Conservation (phyloP, 2,888 invertebrate species). For the Spodoptera picta region DNA sequence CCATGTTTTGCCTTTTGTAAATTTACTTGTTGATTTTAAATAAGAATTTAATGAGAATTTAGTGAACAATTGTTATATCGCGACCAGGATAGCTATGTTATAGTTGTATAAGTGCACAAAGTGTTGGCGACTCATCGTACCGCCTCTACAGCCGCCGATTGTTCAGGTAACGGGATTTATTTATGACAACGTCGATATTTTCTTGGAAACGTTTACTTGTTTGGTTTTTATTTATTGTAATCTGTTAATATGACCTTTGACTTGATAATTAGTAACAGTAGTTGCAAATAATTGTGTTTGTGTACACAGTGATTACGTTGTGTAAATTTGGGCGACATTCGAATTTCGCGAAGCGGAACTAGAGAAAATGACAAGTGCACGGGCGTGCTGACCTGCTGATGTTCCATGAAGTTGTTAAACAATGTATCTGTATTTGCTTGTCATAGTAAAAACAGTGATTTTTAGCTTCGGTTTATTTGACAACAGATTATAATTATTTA, state of each 20-base stretch:
- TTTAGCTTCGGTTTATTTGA: too few relatives aligned
- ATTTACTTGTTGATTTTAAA: slow-evolving; percentile 85
- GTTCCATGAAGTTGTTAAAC: not conserved
- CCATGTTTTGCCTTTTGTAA: slow-evolving; percentile 80
- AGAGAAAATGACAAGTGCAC: slow-evolving; percentile 18
- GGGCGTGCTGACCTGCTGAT: slow-evolving; percentile 8
- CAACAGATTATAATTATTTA: too few relatives aligned
- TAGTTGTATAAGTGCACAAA: slow-evolving; percentile 65
- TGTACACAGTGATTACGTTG: slow-evolving; percentile 28
- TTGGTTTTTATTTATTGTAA: slow-evolving; percentile 61
- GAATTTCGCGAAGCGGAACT: slow-evolving; percentile 51
- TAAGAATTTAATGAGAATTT: slow-evolving; percentile 72
- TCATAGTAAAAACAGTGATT: too few relatives aligned
- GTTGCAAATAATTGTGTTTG: slow-evolving; percentile 42
- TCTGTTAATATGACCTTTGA: slow-evolving; percentile 50
- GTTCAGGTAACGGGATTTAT: slow-evolving; percentile 87
- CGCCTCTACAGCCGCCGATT: slow-evolving; percentile 68
- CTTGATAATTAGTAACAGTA: slow-evolving; percentile 41
- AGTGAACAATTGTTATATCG: slow-evolving; percentile 68
- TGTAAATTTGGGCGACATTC: slow-evolving; percentile 31
- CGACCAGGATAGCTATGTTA: slow-evolving; percentile 71
- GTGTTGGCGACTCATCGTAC: slow-evolving; percentile 63
- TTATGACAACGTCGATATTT: slow-evolving; percentile 83
- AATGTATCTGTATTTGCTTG: too few relatives aligned
- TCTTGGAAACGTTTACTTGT: slow-evolving; percentile 61